A percentile compares a stretch with the other conserved stretches of the same genome.
phyloP scores from a whole-genome alignment of 2,888 invertebrate genomes.

The Catocala nupta region DNA sequence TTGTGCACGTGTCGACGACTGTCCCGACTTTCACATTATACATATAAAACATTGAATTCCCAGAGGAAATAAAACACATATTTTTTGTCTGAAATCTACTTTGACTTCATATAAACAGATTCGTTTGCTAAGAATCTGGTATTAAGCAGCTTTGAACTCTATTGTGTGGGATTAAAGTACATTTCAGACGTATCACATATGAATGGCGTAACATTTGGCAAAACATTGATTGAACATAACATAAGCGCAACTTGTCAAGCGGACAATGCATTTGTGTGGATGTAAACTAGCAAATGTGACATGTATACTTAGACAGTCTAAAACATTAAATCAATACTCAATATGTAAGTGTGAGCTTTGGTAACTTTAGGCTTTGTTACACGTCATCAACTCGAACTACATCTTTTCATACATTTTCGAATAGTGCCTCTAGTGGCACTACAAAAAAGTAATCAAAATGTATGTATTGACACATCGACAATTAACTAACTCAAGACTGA shows the following conservation, averaged over 20 bases:
- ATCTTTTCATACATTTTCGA: no score
- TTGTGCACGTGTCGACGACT: conserved; percentile 60
- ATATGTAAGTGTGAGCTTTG: no score
- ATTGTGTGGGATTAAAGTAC: conserved; percentile 28
- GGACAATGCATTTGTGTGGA: conserved; percentile 58
- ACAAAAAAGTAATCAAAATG: no score
- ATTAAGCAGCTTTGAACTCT: conserved; percentile 9
- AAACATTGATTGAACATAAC: conserved; percentile 28
- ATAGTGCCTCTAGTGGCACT: no score
- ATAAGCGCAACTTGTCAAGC: conserved; percentile 44
- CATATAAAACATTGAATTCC: conserved; percentile 30
- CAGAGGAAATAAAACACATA: conserved; percentile 31
- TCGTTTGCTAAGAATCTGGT: not conserved
- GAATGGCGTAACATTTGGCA: conserved; percentile 29
- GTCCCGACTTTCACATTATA: conserved; percentile 28
- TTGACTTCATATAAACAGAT: conserved; percentile 3
- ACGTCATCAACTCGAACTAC: no score
- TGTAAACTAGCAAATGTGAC: conserved; percentile 59
- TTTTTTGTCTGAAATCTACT: conserved; percentile 46
- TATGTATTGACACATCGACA: no score
- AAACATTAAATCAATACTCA: conserved; percentile 9
- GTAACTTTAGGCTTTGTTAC: no score
- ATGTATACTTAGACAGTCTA: conserved; percentile 14
- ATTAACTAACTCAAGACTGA: no score
- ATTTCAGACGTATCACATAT: conserved; percentile 37